Conservation (phyloP, 2,888 invertebrate species). For the Oasisia sp. region DNA sequence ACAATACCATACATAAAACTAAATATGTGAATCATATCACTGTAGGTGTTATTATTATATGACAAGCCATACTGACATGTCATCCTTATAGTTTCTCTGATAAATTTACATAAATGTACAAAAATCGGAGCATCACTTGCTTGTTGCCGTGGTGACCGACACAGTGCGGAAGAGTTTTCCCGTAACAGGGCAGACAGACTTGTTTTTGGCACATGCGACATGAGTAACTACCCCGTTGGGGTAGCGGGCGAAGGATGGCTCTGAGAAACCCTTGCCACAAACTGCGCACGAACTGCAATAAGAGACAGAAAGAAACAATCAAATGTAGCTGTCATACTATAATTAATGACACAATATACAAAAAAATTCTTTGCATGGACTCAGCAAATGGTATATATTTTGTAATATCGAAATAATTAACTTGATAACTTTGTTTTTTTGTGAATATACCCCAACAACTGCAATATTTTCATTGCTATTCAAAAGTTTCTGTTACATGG, state of each 20-base stretch:
- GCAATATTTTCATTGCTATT: too few relatives aligned
- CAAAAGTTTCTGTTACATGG: too few relatives aligned
- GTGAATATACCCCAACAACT: too few relatives aligned
- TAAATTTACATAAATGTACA: background rate
- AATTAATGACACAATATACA: background rate
- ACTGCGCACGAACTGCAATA: constrained; percentile 65
- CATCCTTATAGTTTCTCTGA: background rate
- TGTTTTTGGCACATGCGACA: constrained; percentile 64
- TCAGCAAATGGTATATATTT: too few relatives aligned
- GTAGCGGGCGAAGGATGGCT: constrained; percentile 66
- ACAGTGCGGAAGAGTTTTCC: constrained; percentile 60
- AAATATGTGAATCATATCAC: background rate
- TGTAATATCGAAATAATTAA: too few relatives aligned
- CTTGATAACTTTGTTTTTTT: too few relatives aligned
- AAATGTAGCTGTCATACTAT: background rate
- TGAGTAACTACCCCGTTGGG: constrained; percentile 67
- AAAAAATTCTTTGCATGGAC: too few relatives aligned
- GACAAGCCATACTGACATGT: background rate
- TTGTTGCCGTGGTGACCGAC: background rate
- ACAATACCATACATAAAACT: background rate
- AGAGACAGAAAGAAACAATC: background rate
- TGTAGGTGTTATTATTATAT: background rate
- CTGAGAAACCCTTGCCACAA: constrained; percentile 64
- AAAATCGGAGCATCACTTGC: background rate
- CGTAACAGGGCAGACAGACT: constrained; percentile 62